Evolutionary conservation across 2,888 invertebrate species (phyloP).

Genomic region (Cryptops parisi): DNA sequence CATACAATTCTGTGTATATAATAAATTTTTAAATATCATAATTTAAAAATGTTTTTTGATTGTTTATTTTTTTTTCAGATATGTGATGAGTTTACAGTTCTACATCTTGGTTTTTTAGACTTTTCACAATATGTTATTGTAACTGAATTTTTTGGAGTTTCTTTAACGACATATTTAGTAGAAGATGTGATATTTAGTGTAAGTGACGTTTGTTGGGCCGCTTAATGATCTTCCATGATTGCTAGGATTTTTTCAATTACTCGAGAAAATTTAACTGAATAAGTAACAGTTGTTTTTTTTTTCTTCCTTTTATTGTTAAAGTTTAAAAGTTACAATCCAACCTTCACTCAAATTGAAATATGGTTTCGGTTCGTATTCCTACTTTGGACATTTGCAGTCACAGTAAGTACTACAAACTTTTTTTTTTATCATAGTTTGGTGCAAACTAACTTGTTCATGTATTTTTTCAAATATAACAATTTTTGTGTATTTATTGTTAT

Average conservation of each 20-base stretch:
- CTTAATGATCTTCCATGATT: neutral
- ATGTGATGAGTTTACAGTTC: conserved; percentile 74
- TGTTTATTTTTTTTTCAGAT: conserved; percentile 36
- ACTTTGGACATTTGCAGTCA: conserved; percentile 65
- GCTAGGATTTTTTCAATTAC: neutral
- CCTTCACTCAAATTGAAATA: conserved; percentile 91
- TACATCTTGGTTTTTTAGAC: conserved; percentile 79
- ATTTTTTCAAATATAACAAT: no score
- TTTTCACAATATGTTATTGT: conserved; percentile 77
- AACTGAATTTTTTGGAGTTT: conserved; percentile 66
- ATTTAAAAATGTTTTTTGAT: neutral
- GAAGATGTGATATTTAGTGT: conserved; percentile 45
- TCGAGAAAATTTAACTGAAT: conserved; percentile 1
- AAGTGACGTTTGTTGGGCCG: conserved; percentile 4
- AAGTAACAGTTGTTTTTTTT: conserved; percentile 14
- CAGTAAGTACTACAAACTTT: conserved; percentile 46
- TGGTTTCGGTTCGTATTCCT: conserved; percentile 94
- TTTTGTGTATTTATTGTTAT: no score
- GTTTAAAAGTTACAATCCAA: conserved; percentile 93
- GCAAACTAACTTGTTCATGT: no score
- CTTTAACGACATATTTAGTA: conserved; percentile 69
- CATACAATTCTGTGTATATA: no score
- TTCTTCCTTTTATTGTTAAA: conserved; percentile 37
- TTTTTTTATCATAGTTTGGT: no score
- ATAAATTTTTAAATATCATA: no score